Base-by-base conservation (phyloP, 1,140 invertebrate genomes). In the Trialeurodes vaporariorum region DNA sequence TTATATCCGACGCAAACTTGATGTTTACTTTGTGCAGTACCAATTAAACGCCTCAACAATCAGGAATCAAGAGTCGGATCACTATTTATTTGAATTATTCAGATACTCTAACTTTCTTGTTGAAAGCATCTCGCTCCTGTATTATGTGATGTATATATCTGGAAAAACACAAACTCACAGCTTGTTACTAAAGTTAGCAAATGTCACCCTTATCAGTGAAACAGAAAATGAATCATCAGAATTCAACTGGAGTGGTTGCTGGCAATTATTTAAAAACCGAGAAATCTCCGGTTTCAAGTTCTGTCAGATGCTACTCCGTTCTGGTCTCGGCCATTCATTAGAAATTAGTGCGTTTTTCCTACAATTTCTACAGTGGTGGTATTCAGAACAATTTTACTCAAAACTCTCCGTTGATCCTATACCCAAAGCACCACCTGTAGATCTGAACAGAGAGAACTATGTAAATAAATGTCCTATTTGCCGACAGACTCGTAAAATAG, bases 311-410 rank as follows among this genome's bases (percentile, higher is more conserved):
- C n/a, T 27, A 13, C 34, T 69, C 27, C 17, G 23, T 9, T 61
- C 66, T 59, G 64, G 58, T 24, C 59, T 69, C 66, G n/a, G 60
- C n/a, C 68, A 66, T 63, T 69, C 65, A 1, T 27, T 70, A 49
- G 70, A 70, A 61, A 24, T 70, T 1, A 59, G 67, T 27, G 70
- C 67, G 61, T 70, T 70, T 69, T 70, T 70, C 17, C 61, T 70
- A 27, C 70, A 69, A 21, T 70, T 70, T 61, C 58, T 70, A 27
- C 68, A 63, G 60, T 69, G 67, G 67, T 70, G 70, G 67, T 65
- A 66, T 22, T 60, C 67, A 13, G 67, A 70, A 68, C 64, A 69
- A 27, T 60, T 66, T 26, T 40, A 68, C 23, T 61, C 64, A 61
- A 66, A 66, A 68, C 68, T 68, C 27, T 66, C 61, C 49, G 64